Percentiles rank a stretch among this genome's conserved stretches.
phyloP scores from a whole-genome alignment of 30 jellyfish, hydroid and myxozoan species.

The Pelagia noctiluca region DNA sequence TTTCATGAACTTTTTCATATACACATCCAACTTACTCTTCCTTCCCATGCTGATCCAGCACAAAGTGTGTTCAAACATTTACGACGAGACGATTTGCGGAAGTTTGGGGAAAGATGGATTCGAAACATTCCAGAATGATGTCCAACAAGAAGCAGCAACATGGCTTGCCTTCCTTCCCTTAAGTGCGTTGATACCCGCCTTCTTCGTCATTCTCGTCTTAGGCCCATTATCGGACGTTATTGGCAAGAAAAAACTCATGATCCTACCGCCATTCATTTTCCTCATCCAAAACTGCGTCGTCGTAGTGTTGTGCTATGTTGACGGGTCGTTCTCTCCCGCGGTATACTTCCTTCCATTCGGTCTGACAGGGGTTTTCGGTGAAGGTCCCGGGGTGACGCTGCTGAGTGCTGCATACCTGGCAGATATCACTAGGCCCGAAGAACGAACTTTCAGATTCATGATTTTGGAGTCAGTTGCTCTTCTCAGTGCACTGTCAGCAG shows the following conservation, averaged over 20 bases:
- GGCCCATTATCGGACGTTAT: slow-evolving; percentile 13
- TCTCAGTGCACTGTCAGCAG: slow-evolving; percentile 11
- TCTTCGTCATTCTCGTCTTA: background rate
- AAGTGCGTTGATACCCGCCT: slow-evolving; percentile 7
- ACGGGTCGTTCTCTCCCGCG: background rate
- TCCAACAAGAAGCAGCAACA: no score
- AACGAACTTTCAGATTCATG: slow-evolving; percentile 44
- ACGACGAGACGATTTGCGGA: no score
- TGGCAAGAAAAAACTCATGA: slow-evolving; percentile 5
- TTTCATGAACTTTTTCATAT: no score
- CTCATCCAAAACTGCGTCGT: background rate
- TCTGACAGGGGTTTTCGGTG: slow-evolving; percentile 33
- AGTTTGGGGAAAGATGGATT: no score
- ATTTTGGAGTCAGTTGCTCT: slow-evolving; percentile 8
- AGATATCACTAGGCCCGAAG: background rate
- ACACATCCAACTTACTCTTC: no score
- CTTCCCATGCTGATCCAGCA: no score
- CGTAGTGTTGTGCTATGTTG: background rate
- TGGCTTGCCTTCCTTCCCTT: no score
- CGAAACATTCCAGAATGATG: no score
- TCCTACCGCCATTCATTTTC: background rate
- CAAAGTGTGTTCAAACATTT: no score
- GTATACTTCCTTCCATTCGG: background rate
- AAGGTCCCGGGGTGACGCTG: slow-evolving; percentile 20
- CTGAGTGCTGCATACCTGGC: slow-evolving; percentile 42